Evolutionary conservation across 1,140 invertebrate genomes (phyloP).

Genomic region (Zaprionus kolodkinae): DNA sequence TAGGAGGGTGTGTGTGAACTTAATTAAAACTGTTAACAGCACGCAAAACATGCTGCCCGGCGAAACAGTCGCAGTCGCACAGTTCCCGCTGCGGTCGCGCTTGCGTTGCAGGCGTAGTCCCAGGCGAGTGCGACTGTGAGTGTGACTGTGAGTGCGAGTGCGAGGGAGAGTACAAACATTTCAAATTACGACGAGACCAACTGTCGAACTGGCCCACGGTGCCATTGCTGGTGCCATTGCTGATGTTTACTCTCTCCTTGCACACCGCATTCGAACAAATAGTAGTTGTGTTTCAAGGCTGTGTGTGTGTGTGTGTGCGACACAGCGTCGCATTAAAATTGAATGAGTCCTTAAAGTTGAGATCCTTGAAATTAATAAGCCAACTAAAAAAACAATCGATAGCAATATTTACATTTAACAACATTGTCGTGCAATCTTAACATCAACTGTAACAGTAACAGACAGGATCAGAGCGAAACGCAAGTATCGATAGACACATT

Average conservation of each 20-base stretch:
- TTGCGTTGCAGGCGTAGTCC: not conserved
- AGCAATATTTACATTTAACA: too few relatives aligned
- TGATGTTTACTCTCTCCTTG: constrained; percentile 16
- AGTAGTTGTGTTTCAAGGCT: constrained; percentile 4
- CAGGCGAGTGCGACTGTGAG: not conserved
- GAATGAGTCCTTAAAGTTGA: not conserved
- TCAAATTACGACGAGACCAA: constrained; percentile 12
- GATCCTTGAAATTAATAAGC: not conserved
- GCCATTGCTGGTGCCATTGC: not conserved
- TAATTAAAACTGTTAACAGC: constrained; percentile 46
- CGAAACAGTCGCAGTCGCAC: constrained; percentile 3
- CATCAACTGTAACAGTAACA: too few relatives aligned
- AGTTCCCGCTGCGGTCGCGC: constrained; percentile 2
- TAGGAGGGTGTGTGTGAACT: constrained; percentile 10
- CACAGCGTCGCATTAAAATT: not conserved
- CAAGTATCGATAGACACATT: not conserved
- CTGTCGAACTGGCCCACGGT: constrained; percentile 20
- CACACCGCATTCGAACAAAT: not conserved
- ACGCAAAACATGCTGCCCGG: constrained; percentile 32
- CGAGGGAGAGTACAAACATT: constrained; percentile 13
- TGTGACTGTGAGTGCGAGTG: not conserved
- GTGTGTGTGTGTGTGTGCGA: not conserved
- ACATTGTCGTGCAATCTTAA: too few relatives aligned
- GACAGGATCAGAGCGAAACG: not conserved
- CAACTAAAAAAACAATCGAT: not conserved